Evolutionary conservation across 2,113 vertebrate species (phyloP), one percentile per base, ranked within the genome.

Genomic region (Salvelinus alpinus): DNA sequence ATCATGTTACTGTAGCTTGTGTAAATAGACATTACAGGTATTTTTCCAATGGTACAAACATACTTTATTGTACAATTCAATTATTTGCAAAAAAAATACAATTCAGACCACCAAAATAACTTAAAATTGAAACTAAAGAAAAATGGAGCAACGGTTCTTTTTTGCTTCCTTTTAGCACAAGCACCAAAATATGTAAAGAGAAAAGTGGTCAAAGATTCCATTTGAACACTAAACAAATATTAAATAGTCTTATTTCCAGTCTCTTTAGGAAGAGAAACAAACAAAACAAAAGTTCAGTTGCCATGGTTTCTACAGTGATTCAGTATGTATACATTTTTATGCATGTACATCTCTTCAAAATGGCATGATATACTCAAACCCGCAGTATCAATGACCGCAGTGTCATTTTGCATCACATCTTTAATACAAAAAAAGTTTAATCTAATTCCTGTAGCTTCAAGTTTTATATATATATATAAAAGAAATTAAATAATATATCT

Each of bases 1-100:
- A 54, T 54, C 13, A 11, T 16, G 14, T 18, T 64, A 25, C 38
- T 14, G 34, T 48, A 71, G 57, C 64, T 22, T 59, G 20, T 34
- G 48, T 31, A 64, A 77, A 77, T 70, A 38, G 44, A 67, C 70
- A 22, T 48, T 14, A 31, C 74, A 71, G 20, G 14, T 84, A 74
- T 89, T 89, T 82, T 90, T 86, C 86, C 90, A 93, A 92, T 90
- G 88, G 93, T 94, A 93, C 92, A 93, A 94, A 94, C 91, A 91
- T 94, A 93, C 91, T 94, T 94, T 94, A 94, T 93, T 94, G 89
- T 93, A 93, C 93, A 94, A 93, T 94, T 94, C 94, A 93, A 93
- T 94, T 93, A 93, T 93, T 93, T 92, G 91, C 92, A 91, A 86
- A 92, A 84, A 44, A 44, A 11, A 44, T 9, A 44, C 2, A 44